Evolutionary conservation across 2,113 vertebrate genomes (phyloP).

Genomic region (Salvelinus namaycush): DNA sequence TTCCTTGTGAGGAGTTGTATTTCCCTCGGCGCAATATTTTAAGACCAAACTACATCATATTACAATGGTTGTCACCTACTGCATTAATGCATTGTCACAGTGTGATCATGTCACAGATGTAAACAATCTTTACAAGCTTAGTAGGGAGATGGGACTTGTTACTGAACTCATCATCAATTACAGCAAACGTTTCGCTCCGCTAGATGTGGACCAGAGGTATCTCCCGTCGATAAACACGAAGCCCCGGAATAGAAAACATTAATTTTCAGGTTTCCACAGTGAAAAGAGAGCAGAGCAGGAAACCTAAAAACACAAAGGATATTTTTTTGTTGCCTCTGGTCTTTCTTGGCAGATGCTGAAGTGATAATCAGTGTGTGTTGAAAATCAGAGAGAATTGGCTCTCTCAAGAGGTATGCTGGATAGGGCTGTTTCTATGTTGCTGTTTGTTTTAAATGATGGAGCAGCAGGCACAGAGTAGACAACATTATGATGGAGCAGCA

Average conservation of each 20-base stretch:
- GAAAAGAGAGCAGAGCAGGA: conserved; percentile 18
- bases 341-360: conserved; percentile 50
- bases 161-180: conserved; percentile 55
- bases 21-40: no score
- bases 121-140: no score
- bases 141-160: conserved; percentile 20
- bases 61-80: no score
- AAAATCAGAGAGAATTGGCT: no score
- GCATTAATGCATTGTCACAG: no score
- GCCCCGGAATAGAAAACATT: conserved; percentile 24
- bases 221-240: conserved; percentile 55
- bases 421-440: conserved; percentile 12
- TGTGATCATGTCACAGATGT: no score
- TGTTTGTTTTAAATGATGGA: conserved; percentile 6
- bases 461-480: no score
- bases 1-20: no score
- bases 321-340: conserved; percentile 11
- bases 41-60: no score
- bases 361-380: conserved; percentile 37
- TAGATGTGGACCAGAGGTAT: conserved; percentile 35
- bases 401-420: conserved; percentile 6
- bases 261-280: neutral
- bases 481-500: no score
- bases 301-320: conserved; percentile 34
- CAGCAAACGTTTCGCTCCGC: conserved; percentile 54